Evolutionary conservation across 2,797 vertebrate species (phyloP).

Genomic region (Peromyscus attwateri): DNA sequence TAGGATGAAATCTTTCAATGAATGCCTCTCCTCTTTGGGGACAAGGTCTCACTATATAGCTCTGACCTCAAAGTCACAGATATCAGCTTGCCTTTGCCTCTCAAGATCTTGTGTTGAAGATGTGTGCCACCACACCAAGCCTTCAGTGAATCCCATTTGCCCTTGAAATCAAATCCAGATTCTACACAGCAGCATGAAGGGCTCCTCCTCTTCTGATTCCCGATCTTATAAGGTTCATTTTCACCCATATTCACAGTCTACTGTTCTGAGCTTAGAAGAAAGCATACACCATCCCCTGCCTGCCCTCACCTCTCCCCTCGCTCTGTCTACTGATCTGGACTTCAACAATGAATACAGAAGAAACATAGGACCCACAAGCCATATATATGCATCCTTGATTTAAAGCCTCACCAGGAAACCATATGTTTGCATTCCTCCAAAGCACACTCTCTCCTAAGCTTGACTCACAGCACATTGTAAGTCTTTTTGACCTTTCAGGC

Average conservation of each 20-base stretch:
- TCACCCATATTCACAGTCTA: too few species aligned
- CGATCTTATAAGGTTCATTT: background rate
- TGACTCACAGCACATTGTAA: background rate
- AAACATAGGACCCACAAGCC: background rate
- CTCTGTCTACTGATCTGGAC: background rate
- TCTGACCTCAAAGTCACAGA: background rate
- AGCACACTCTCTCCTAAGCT: background rate
- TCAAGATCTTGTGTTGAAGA: background rate
- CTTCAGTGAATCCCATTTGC: background rate
- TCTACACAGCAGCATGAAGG: background rate
- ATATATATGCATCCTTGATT: background rate
- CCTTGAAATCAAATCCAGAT: conserved; percentile 19
- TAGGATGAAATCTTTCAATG: background rate
- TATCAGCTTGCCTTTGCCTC: background rate
- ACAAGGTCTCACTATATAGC: background rate
- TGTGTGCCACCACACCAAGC: too few species aligned
- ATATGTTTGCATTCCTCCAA: background rate
- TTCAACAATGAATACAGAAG: background rate
- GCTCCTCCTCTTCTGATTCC: background rate
- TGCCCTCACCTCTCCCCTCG: background rate
- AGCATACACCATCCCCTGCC: background rate
- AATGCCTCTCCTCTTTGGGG: background rate
- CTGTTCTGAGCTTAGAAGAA: background rate
- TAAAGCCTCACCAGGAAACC: background rate
- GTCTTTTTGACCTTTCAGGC: background rate